phyloP scores from a whole-genome alignment of 1,140 invertebrate genomes.

The Bombus picipes region DNA sequence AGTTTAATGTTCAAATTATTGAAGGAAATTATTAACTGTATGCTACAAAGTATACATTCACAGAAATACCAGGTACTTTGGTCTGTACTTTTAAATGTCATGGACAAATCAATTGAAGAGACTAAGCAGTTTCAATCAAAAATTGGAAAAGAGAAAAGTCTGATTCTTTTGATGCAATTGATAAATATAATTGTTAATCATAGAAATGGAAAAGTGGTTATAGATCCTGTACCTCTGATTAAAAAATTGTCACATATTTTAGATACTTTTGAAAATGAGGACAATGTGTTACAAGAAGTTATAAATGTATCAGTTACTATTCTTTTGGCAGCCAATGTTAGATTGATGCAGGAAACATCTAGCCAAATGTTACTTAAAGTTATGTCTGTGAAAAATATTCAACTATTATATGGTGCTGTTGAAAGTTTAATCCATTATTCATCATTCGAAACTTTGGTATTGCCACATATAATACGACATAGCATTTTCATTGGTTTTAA shows the following conservation, averaged over 20 bases:
- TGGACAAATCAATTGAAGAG: constrained; percentile 68
- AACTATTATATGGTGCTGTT: constrained; percentile 85
- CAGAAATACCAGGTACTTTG: constrained; percentile 86
- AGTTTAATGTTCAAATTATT: constrained; percentile 86
- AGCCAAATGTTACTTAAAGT: constrained; percentile 86
- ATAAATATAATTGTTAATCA: constrained; percentile 85
- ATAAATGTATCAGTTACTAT: constrained; percentile 85
- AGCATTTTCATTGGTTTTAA: constrained; percentile 84
- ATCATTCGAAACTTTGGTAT: constrained; percentile 88
- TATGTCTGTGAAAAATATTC: constrained; percentile 82
- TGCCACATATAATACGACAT: constrained; percentile 87
- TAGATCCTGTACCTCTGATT: constrained; percentile 83
- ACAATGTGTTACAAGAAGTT: constrained; percentile 82
- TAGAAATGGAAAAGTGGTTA: constrained; percentile 86
- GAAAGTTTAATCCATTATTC: constrained; percentile 86
- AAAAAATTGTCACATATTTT: constrained; percentile 82
- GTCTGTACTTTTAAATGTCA: constrained; percentile 76
- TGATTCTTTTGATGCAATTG: constrained; percentile 83
- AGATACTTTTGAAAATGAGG: constrained; percentile 77
- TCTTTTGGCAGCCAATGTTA: constrained; percentile 84
- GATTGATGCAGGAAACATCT: constrained; percentile 87
- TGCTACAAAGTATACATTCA: constrained; percentile 83
- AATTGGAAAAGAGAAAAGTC: constrained; percentile 66
- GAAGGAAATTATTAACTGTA: constrained; percentile 84
- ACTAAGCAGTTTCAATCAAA: constrained; percentile 21